Evolutionary conservation across 2,888 invertebrate species (phyloP), one percentile per base, ranked within the genome.

Genomic region (Orthosia incerta): DNA sequence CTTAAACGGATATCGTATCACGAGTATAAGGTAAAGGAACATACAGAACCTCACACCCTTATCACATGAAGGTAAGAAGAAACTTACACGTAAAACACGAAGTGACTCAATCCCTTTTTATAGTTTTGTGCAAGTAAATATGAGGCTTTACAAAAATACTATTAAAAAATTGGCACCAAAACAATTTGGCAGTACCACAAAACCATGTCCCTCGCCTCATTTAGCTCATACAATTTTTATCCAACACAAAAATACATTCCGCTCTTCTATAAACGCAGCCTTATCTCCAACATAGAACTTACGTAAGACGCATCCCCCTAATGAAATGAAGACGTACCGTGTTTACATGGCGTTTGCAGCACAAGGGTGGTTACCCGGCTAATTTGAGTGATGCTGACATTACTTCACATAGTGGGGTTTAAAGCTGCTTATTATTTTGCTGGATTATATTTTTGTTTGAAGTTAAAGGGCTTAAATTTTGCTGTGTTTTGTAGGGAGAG

Each of bases 261-360:
- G 15, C 50, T 59, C 23, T 39, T n/a, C 1, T 61, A 62, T 46
- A 46, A 15, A 68, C 18, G 18, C 39, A 20, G 13, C 53, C 57
- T 48, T 62, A 69, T 59, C 23, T 50, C 53, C 55, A 64, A 64
- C 66, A 53, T 63, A 69, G 84, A 89, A 89, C 89, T 88, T 90
- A 89, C 88, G 88, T 87, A 89, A 91, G 89, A 79, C 80, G 79
- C 80, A 87, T 84, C 85, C 87, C 87, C 89, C 86, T 93, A 93
- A 93, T 92, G 91, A 92, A 93, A 92, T 92, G 92, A 93, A 93
- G 92, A 91, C 88, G 88, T 90, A 87, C 89, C 88, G 87, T 90
- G 91, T 91, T 92, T 91, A 90, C 90, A 90, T 88, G 89, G 85
- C 85, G 81, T 79, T 87, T 83, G 70, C 76, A 72, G 71, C 88